phyloP scores from a whole-genome alignment of 2,113 vertebrate species.

The Eupsittula cactorum region DNA sequence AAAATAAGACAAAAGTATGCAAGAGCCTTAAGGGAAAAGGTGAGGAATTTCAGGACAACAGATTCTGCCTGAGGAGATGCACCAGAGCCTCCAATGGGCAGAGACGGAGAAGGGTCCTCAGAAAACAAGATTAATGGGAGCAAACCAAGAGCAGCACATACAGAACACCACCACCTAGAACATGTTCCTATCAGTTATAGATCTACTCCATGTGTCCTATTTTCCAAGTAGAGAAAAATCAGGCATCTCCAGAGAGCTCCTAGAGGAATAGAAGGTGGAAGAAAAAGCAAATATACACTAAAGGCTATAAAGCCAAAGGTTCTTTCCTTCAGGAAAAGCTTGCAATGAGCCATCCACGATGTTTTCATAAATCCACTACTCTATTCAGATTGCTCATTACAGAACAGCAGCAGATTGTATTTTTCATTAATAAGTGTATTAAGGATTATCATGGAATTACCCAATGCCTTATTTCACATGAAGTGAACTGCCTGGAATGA shows the following conservation, averaged over 20 bases:
- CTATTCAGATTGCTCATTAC: background rate
- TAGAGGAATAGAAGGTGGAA: background rate
- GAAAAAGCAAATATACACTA: background rate
- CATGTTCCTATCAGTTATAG: background rate
- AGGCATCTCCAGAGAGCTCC: background rate
- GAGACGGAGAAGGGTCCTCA: background rate
- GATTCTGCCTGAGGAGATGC: background rate
- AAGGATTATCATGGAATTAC: background rate
- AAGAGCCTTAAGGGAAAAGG: background rate
- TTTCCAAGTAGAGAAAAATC: background rate
- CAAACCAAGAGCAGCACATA: background rate
- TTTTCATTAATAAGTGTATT: background rate
- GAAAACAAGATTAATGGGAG: background rate
- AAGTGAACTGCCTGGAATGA: background rate
- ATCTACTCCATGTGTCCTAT: accelerated
- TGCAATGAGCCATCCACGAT: background rate
- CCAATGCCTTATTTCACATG: background rate
- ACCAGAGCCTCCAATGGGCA: background rate
- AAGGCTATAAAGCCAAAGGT: background rate
- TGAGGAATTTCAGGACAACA: background rate
- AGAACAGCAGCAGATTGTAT: background rate
- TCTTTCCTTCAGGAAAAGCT: background rate
- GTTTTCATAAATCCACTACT: background rate
- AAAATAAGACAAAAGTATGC: background rate
- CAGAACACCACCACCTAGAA: background rate